Evolutionary conservation across 1,140 invertebrate genomes (phyloP), one percentile per base, ranked within the genome.

Genomic region (Panagrolaimus sp.): DNA sequence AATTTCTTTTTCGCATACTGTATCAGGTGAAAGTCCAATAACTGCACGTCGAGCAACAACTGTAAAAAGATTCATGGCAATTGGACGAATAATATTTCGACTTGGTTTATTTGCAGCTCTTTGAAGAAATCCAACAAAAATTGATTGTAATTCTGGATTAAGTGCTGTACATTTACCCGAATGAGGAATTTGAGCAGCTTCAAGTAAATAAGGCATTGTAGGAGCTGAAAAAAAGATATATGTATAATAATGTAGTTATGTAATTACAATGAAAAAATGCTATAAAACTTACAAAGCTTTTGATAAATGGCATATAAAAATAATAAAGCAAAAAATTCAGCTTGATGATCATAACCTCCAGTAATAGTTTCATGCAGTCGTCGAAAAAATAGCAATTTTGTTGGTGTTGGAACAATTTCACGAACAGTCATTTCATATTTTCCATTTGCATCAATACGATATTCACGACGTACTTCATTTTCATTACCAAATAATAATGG

Each of bases 21-120:
- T 88, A 82, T 82, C 87, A 84, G 66, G 87, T n/a, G 79, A 81
- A 14, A 82, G 80, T 45, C 72, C 72, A 67, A 85, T 78, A 7
- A 87, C 84, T 13, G 88, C 71, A 69, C 84, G 85, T 69, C 87
- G 87, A 14, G 97, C 81, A 25, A 98, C 83, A 66, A 90, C 88
- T 67, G 92, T 88, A 43, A 89, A 88, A 76, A 98, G 86, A 84
- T 97, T 93, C 63, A 96, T 86, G 0, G 94, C 97, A 1, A 96
- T 90, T 13, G 97, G 86, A 16, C 95, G 88, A 9, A 98, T 57
- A 90, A 57, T 27, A 76, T 85, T 85, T 71, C 85, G 88, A 53
- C 86, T 90, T 90, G 77, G 63, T 57, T 68, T 66, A 38, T 66
- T 46, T 4, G 63, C 69, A 45, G 61, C 69, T n/a, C 63, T 23